These are phyloP conservation scores for Serinus canaria DNA, from an alignment of 2,113 vertebrate genomes.

Conservation along the genomic window DNA sequence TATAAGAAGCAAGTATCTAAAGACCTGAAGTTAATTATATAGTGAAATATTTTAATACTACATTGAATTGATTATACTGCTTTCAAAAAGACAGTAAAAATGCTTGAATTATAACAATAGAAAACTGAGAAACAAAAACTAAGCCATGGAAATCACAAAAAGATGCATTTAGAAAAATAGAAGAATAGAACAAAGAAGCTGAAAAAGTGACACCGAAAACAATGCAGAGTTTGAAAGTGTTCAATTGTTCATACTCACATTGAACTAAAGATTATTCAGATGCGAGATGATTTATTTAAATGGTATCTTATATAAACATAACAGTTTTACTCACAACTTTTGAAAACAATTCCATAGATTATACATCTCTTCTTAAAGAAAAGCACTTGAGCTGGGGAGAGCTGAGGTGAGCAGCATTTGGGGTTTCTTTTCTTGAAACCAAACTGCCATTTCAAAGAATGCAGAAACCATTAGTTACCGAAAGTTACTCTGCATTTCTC, in stretches of 20 bases:
- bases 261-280: not conserved
- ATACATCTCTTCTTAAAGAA: not conserved
- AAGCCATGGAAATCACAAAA: not conserved
- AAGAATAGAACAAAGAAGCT: not conserved
- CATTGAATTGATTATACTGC: not conserved
- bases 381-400: not conserved
- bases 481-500: not conserved
- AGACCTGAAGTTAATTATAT: slow-evolving; percentile 12
- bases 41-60: slow-evolving; percentile 10
- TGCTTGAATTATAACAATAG: not conserved
- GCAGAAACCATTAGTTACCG: fast-evolving
- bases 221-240: not conserved
- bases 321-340: not conserved
- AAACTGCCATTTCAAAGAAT: not conserved
- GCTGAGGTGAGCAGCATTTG: fast-evolving
- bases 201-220: not conserved
- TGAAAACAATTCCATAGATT: not conserved
- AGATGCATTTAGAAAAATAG: not conserved
- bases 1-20: not conserved
- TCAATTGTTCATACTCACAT: not conserved
- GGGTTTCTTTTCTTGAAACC: not conserved
- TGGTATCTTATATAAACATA: not conserved
- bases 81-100: slow-evolving; percentile 6
- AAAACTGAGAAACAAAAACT: not conserved
- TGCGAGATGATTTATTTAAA: not conserved